phyloP scores from a whole-genome alignment of 2,797 vertebrate species.

The Epinephelus coioides region DNA sequence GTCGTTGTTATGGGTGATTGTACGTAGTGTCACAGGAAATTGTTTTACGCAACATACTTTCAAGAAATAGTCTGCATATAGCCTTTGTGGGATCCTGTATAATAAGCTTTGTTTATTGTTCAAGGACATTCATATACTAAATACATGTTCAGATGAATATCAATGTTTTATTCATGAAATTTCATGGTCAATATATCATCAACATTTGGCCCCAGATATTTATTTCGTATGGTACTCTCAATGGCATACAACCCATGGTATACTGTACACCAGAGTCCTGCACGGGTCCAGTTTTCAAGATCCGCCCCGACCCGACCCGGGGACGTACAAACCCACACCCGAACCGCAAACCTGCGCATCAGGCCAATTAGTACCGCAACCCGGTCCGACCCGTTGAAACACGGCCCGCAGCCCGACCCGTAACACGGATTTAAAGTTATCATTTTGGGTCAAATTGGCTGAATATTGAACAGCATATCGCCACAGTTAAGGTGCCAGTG shows the following conservation, averaged over 20 bases:
- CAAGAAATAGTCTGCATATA: not conserved
- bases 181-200: not conserved
- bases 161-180: not conserved
- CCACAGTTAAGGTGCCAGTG: no score
- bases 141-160: not conserved
- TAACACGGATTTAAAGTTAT: no score
- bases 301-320: no score
- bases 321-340: no score
- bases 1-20: slow-evolving; percentile 42
- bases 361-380: no score
- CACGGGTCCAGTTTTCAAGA: no score
- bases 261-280: not conserved
- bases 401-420: no score
- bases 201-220: not conserved
- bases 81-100: not conserved
- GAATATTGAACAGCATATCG: no score
- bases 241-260: not conserved
- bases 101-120: not conserved
- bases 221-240: no score
- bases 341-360: no score
- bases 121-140: not conserved
- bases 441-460: no score
- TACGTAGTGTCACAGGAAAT: slow-evolving; percentile 18
- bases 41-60: slow-evolving; percentile 16
- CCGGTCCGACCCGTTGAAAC: no score